Percentiles rank a stretch among this genome's conserved stretches.
These are phyloP conservation scores for Hydrocynus forskahlii DNA, from an alignment of 2,797 vertebrate genomes.

Conservation along the genomic window DNA sequence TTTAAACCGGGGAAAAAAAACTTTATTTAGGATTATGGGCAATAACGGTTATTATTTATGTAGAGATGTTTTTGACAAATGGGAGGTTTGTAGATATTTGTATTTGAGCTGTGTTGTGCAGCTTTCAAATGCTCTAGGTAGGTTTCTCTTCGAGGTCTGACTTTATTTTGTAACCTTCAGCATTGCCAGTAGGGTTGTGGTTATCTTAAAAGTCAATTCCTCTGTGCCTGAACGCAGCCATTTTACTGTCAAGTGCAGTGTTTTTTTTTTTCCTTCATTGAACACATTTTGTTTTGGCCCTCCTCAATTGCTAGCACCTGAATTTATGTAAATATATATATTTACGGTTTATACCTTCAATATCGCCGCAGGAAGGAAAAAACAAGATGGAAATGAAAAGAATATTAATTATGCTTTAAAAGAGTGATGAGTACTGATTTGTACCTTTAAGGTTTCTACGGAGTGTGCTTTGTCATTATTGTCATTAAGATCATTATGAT, in stretches of 20 bases:
- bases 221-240: slow-evolving; percentile 59
- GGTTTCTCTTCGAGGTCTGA: slow-evolving; percentile 28
- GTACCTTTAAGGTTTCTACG: slow-evolving; percentile 55
- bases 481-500: slow-evolving; percentile 45
- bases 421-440: slow-evolving; percentile 47
- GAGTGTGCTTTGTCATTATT: slow-evolving; percentile 58
- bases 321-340: slow-evolving; percentile 66
- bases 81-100: slow-evolving; percentile 58
- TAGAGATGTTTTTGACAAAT: slow-evolving; percentile 36
- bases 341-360: slow-evolving; percentile 59
- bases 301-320: slow-evolving; percentile 54
- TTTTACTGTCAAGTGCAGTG: slow-evolving; percentile 45
- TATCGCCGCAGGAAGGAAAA: slow-evolving; percentile 42
- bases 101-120: slow-evolving; percentile 47
- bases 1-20: background rate
- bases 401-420: slow-evolving; percentile 41
- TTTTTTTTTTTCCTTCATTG: background rate
- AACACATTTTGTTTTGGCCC: slow-evolving; percentile 4
- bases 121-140: slow-evolving; percentile 41
- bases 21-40: slow-evolving; percentile 41
- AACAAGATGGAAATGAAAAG: slow-evolving; percentile 28
- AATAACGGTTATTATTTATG: slow-evolving; percentile 54
- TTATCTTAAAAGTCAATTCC: slow-evolving; percentile 48
- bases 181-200: slow-evolving; percentile 44
- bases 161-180: slow-evolving; percentile 34